Evolutionary conservation across 2,113 vertebrate species (phyloP), one percentile per base, ranked within the genome.

Genomic region (Passer montanus): DNA sequence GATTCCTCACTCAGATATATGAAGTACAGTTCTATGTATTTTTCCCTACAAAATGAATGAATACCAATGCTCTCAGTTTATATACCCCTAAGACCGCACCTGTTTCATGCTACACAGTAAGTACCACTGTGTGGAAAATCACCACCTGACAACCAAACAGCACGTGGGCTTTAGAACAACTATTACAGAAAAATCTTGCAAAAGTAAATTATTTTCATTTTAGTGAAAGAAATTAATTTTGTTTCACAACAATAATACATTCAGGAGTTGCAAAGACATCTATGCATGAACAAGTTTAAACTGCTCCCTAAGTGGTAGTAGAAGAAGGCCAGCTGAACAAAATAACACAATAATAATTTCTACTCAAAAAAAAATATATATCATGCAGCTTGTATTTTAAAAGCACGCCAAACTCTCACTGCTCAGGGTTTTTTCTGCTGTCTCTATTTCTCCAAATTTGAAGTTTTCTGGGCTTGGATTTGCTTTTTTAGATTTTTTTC

Each of bases 241-340:
- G 12, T 23, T 84, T 93, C 56, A 87, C 35, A 67, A 22, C 77
- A 93, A 88, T 44, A 81, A 74, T 13, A 59, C 5, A 64, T 76
- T 84, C n/a, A 82, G 56, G 77, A 91, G n/a, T 55, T 89, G 62
- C 19, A 87, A 94, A 92, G 69, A 84, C 66, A 94, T 93, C 85
- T 85, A 60, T 44, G 33, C 68, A 68, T 35, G 53, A 84, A 35
- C 74, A 93, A 84, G 84, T 74, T 70, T 55, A 59, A 70, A 70
- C n/a, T 81, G n/a, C 19, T 81, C 31, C 39, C 26, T 81, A 37
- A 52, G 44, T 46, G 28, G 46, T 94, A 81, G 68, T 91, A 83
- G 89, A 91, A 85, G 58, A 87, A 47, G 52, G 52, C 35, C 75
- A 94, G 76, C 72, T 89, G 89, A 70, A 69, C 70, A 58, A 93